These are phyloP conservation scores for Tuta absoluta DNA, from an alignment of 2,888 invertebrate genomes.

Conservation along the genomic window DNA sequence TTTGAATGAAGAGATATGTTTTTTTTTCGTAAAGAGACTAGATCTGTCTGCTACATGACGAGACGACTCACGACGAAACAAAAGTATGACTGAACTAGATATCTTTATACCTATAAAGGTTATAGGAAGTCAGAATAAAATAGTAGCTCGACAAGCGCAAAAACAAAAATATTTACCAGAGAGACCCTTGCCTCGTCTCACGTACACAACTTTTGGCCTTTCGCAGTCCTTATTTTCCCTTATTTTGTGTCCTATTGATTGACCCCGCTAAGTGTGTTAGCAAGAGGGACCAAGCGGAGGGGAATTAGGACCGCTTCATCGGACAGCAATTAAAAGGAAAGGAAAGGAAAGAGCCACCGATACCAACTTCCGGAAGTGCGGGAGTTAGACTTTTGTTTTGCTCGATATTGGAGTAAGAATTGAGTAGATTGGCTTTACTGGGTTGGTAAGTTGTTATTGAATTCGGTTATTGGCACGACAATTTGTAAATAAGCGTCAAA, in stretches of 20 bases:
- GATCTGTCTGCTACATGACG: too few relatives aligned
- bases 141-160: background rate
- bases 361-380: slow-evolving; percentile 41
- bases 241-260: slow-evolving; percentile 63
- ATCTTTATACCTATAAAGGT: too few relatives aligned
- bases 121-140: slow-evolving; percentile 24
- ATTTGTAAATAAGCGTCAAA: too few relatives aligned
- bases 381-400: background rate
- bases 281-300: slow-evolving; percentile 38
- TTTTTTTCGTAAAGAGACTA: too few relatives aligned
- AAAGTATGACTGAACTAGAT: too few relatives aligned
- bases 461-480: too few relatives aligned
- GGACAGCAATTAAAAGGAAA: slow-evolving; percentile 75
- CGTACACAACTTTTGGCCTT: slow-evolving; percentile 51
- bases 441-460: background rate
- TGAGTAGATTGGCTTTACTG: background rate
- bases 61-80: too few relatives aligned
- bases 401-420: background rate
- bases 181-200: slow-evolving; percentile 39
- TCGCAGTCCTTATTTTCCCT: slow-evolving; percentile 32
- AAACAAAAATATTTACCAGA: slow-evolving; percentile 26
- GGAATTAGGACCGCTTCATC: slow-evolving; percentile 74
- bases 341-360: slow-evolving; percentile 44
- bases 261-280: slow-evolving; percentile 39
- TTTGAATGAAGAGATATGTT: too few relatives aligned